Evolutionary conservation across 23 tunicate genomes (phyloP), one percentile per base, ranked within the genome.

Genomic region (Trididemnum nubilum): DNA sequence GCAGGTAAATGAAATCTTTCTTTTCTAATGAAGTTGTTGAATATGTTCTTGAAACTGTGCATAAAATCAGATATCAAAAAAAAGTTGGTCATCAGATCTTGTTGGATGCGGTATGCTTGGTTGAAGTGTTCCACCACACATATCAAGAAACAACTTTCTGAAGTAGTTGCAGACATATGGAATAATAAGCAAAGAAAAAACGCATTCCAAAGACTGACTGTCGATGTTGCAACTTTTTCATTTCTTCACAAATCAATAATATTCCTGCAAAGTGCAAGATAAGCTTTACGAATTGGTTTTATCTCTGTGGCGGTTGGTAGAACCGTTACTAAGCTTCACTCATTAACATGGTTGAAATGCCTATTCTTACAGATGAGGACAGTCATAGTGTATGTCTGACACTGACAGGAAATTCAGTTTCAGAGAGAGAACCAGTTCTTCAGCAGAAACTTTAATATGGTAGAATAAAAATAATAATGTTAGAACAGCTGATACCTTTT

Each of bases 1-100:
- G 69, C 69, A 4, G 69, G 69, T 61, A 61, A 61, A 61, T 61
- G 69, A 61, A 61, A 61, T 61, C 69, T 61, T 61, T 25, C 69
- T 61, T 61, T 61, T n/a, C 69, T 24, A 24, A 61, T 61, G 69
- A 61, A 61, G 69, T 61, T 61, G 69, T 61, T 61, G 29, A 61
- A 61, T 22, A 61, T 61, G 24, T 61, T 61, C 22, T 61, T 61
- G 29, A 61, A 61, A 61, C 22, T 61, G 29, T 61, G 69, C 4
- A 24, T 61, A 22, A 61, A 61, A 61, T 61, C 69, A 24, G 22
- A 61, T 71, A 22, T 61, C 29, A 61, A 25, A 50, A 61, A 61
- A 22, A 22, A 61, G 54, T 61, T 25, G 69, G 29, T 61, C 69
- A 25, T 61, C 29, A 61, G 29, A 4, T 61, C 69, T 61, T 61